A percentile compares a stretch with the other conserved stretches of the same genome.
Conservation (phyloP, 2,113 vertebrate genomes). For the Axis porcinus region DNA sequence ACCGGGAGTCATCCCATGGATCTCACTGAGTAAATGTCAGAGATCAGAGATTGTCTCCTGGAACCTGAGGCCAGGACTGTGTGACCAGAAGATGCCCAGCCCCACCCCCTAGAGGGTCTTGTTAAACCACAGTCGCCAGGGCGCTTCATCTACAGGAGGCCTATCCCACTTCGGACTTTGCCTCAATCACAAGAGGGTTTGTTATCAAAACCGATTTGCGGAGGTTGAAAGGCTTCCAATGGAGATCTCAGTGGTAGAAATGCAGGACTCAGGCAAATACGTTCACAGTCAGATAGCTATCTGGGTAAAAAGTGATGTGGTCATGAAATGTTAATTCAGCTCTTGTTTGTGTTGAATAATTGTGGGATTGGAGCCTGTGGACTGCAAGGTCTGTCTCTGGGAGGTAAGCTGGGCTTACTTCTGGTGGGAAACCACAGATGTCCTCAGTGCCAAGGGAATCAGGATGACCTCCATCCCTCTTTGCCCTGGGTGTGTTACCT, state of each 20-base stretch:
- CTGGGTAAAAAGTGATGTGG: background rate
- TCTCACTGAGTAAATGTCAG: background rate
- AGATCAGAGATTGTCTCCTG: background rate
- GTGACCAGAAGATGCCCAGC: background rate
- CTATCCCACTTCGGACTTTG: background rate
- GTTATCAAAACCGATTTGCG: background rate
- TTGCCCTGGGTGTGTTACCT: too few species aligned
- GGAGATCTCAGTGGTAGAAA: background rate
- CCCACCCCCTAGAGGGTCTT: fast-evolving
- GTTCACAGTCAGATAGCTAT: background rate
- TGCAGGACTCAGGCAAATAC: background rate
- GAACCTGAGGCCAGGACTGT: background rate
- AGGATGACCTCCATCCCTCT: background rate
- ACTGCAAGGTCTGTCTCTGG: background rate
- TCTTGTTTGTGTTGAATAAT: constrained; percentile 61
- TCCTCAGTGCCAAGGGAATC: too few species aligned
- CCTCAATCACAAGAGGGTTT: background rate
- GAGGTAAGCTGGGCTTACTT: background rate
- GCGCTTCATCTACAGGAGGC: background rate
- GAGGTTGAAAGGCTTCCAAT: background rate
- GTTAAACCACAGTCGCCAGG: too few species aligned
- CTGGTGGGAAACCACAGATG: background rate
- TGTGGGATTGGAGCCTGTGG: background rate
- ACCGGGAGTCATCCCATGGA: background rate
- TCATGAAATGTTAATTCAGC: constrained; percentile 60